Evolutionary conservation across 2,113 vertebrate species (phyloP).

Genomic region (Onychostoma macrolepis): DNA sequence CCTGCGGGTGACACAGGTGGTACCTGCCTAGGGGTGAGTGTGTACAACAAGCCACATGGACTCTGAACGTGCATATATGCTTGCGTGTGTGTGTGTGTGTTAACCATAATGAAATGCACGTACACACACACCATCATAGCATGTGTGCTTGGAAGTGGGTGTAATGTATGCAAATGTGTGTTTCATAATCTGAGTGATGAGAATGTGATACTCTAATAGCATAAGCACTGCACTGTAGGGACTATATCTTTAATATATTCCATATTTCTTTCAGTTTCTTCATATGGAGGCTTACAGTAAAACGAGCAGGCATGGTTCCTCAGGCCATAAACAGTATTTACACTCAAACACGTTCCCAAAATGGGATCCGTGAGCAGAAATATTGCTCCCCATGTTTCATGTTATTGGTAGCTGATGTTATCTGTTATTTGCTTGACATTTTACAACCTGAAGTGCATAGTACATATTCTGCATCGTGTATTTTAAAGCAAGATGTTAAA

Average conservation of each 20-base stretch:
- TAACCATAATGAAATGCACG: background rate
- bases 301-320: constrained; percentile 24
- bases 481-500: background rate
- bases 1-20: background rate
- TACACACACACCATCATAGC: constrained; percentile 6
- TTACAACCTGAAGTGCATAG: background rate
- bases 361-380: background rate
- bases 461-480: constrained; percentile 20
- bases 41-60: background rate
- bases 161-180: constrained; percentile 33
- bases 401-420: constrained; percentile 20
- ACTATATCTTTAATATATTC: constrained; percentile 19
- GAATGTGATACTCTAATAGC: constrained; percentile 18
- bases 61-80: background rate
- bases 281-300: background rate
- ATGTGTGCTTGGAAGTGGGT: constrained; percentile 14
- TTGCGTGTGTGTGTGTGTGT: constrained; percentile 1
- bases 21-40: background rate
- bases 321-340: constrained; percentile 30
- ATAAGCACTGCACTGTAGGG: constrained; percentile 12
- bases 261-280: background rate
- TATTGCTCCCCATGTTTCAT: background rate
- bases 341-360: constrained; percentile 15
- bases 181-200: constrained; percentile 25
- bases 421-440: constrained; percentile 31